Evolutionary conservation across 2,888 invertebrate genomes (phyloP), one percentile per base, ranked within the genome.

Genomic region (Allophyes oxyacanthae): DNA sequence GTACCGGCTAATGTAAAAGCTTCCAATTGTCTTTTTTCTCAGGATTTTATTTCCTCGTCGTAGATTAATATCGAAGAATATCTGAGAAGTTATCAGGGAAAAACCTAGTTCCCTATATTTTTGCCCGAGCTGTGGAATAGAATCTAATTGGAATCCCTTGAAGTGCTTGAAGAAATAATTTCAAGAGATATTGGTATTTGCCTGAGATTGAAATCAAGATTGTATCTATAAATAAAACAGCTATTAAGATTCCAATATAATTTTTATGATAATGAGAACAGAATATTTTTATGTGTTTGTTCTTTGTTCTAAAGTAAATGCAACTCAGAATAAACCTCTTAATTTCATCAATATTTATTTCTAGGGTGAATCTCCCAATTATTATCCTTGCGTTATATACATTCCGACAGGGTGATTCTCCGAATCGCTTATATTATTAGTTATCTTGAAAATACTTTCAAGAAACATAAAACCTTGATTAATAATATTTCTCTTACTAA

Each of bases 401-500:
- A 56, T 43, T 37, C 9, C n/a, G 13, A 30, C 32, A 45, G 57
- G 49, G 45, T 52, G 25, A 42, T 38, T 13, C 28, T 33, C n/a
- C 49, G 30, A 26, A 38, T 49, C 14, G 14, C 33, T 20, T 41
- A 34, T 53, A 38, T 50, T 50, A 36, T 46, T 59, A 42, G 45
- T 45, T 38, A 26, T 36, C 38, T 20, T 3, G 10, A 44, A 46
- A 30, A 44, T 36, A 26, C 26, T 38, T 9, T 14, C 2, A 8
- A 57, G 15, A 37, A 5, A 11, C 10, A 33, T 57, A 40, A 40
- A 54, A 26, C 11, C 8, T 62, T 62, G 55, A 66, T 67, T 67
- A 62, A 56, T 61, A 62, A 62, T 50, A 58, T 68, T 59, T 36
- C 38, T 49, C 42, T 58, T 58, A 37, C 52, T 50, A 51, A 59